A percentile compares a stretch with the other conserved stretches of the same genome.
phyloP scores from a whole-genome alignment of 2,113 vertebrate genomes.

The Benitochromis conjunctus region DNA sequence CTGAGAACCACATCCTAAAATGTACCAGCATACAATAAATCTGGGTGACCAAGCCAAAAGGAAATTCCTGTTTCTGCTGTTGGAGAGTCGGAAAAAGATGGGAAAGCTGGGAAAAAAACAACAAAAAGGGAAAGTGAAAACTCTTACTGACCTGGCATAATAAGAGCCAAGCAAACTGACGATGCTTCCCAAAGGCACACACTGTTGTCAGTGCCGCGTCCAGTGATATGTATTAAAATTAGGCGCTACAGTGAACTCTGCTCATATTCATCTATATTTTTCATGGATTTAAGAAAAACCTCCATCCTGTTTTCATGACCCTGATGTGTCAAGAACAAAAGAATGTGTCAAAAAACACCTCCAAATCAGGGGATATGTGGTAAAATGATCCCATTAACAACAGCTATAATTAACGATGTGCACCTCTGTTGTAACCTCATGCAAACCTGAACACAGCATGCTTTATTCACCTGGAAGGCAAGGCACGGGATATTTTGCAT shows the following conservation, averaged over 20 bases:
- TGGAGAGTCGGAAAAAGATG: neutral
- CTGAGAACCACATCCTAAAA: conserved; percentile 45
- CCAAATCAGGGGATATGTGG: neutral
- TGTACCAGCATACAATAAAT: conserved; percentile 49
- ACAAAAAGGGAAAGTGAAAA: neutral
- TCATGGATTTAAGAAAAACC: neutral
- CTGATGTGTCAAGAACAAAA: conserved; percentile 11
- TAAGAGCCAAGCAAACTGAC: conserved; percentile 20
- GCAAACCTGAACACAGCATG: conserved; percentile 43
- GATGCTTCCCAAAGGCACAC: neutral
- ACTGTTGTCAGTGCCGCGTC: neutral
- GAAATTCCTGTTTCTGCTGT: conserved; percentile 30
- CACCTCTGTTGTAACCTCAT: conserved; percentile 24
- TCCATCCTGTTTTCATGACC: neutral
- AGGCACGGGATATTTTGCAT: conserved; percentile 20
- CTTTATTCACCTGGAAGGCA: conserved; percentile 31
- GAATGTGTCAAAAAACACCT: conserved; percentile 6
- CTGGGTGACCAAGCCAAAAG: conserved; percentile 20
- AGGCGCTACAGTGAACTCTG: neutral
- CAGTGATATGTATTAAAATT: neutral
- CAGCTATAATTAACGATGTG: conserved; percentile 46
- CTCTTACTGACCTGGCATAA: conserved; percentile 1
- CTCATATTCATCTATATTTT: neutral
- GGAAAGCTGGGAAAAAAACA: rapidly evolving
- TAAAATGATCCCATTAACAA: conserved; percentile 54